Evolutionary conservation across 2,113 vertebrate species (phyloP).

Genomic region (mouse (Mus musculus)): GRCm39 chr1:158833001-158833500

Average conservation of each 20-base stretch:
- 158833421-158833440: not conserved
- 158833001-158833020: not conserved
- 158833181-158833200: not conserved
- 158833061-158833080: not conserved
- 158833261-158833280: not conserved
- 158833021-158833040: not conserved
- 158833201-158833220: not conserved
- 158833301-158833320: not conserved
- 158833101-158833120: not conserved
- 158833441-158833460: not conserved
- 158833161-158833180: not conserved
- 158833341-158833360: not conserved
- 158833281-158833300: not conserved
- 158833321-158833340: not conserved
- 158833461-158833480: not conserved
- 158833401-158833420: not conserved
- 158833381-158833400: not conserved
- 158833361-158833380: not conserved
- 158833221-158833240: not conserved
- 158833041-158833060: not conserved
- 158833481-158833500: not conserved
- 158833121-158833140: not conserved
- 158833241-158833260: not conserved
- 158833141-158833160: not conserved
- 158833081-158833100: not conserved